Evolutionary conservation across 1,140 invertebrate genomes (phyloP), one percentile per base, ranked within the genome.

Genomic region (Hycleus cichorii): DNA sequence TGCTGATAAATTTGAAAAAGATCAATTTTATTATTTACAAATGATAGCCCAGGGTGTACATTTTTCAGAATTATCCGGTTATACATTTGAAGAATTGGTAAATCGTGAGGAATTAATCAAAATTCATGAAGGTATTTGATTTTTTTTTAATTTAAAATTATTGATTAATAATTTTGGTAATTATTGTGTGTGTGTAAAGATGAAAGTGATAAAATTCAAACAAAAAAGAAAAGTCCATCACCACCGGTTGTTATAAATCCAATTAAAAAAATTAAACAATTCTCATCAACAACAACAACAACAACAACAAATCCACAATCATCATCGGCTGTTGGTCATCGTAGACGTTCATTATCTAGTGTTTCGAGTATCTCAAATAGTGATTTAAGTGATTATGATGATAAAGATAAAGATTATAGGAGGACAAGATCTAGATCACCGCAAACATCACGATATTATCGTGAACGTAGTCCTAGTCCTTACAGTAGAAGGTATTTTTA

Each of bases 1-100:
- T 48, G 74, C 76, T 43, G 74, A 74, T 60, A 75, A 75, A 42
- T 81, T 78, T 64, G 77, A 81, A 53, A 76, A 78, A 54, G 78
- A 78, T 55, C 79, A 78, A 66, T 74, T 77, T 67, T 74, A 78
- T 59, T 79, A 81, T 66, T 75, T 79, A 56, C 75, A 78, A 59
- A 74, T 76, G 60, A 75, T 81, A 51, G 75, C 71, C 63, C 74
- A 78, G 59, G 79, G 80, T 26, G 74, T 69, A 58, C 80, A 82
- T 65, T 81, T 81, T 74, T 68, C 61, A 7, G 72, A 74, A 59
- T 58, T 60, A 39, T 57, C 56, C 3, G 72, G 72, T 11, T 49
- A 58, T 27, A 73, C 65, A 7, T 74, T 74, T 56, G 67, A 72
- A 51, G 61, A 74, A 40, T 56, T 74, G 4, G 60, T 74, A 7